Percentiles rank a stretch among this genome's conserved stretches.
phyloP scores from a whole-genome alignment of 2,113 vertebrate species.

The Macheiramphus alcinus region DNA sequence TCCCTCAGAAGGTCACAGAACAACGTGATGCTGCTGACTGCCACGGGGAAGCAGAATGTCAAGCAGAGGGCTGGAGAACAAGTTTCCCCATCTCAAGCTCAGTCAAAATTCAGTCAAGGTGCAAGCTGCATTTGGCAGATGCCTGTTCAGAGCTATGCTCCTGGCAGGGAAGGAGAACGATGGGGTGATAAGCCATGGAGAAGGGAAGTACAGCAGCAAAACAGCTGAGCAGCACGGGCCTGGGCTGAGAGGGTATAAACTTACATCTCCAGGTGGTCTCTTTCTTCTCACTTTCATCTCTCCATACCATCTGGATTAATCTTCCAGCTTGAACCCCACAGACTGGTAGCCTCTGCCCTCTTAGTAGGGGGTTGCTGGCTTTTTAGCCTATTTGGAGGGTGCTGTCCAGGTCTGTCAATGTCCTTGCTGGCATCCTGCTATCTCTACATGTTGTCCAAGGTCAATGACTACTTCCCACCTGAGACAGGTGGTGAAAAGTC shows the following conservation, averaged over 20 bases:
- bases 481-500: neutral
- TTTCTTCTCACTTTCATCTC: neutral
- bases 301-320: neutral
- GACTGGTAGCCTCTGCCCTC: neutral
- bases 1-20: slow-evolving; percentile 39
- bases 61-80: neutral
- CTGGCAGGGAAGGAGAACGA: neutral
- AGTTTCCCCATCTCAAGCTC: neutral
- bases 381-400: neutral
- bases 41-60: neutral
- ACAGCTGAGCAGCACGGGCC: neutral
- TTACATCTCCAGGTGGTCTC: neutral
- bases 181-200: neutral
- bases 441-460: neutral
- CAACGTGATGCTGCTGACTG: neutral
- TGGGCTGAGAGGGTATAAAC: no score
- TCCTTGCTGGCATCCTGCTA: neutral
- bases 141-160: neutral
- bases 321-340: neutral
- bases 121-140: neutral
- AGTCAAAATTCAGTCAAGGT: neutral
- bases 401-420: neutral
- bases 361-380: neutral
- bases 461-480: neutral
- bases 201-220: neutral